Evolutionary conservation across 2,797 vertebrate species (phyloP).

Genomic region (Acanthurus tractus): DNA sequence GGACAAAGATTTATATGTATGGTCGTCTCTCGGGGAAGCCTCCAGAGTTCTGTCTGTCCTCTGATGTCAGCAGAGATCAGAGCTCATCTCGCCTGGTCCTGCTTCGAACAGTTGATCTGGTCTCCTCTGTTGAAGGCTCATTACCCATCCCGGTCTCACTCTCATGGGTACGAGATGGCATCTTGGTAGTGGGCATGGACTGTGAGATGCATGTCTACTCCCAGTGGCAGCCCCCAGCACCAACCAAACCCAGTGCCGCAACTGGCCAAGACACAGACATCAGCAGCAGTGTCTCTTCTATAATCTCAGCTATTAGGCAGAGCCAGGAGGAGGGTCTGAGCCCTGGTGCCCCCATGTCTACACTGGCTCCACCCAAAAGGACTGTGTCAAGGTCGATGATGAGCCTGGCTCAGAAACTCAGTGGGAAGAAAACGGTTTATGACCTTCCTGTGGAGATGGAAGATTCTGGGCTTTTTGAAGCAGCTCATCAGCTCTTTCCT

Average conservation of each 20-base stretch:
- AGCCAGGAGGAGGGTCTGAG: slow-evolving; percentile 85
- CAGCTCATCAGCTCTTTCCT: slow-evolving; percentile 93
- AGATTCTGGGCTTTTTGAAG: slow-evolving; percentile 97
- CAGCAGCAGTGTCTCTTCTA: slow-evolving; percentile 89
- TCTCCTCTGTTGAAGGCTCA: slow-evolving; percentile 96
- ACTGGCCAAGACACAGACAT: slow-evolving; percentile 81
- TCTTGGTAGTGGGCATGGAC: slow-evolving; percentile 98
- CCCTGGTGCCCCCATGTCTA: slow-evolving; percentile 49
- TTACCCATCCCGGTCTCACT: slow-evolving; percentile 94
- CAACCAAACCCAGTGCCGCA: slow-evolving; percentile 72
- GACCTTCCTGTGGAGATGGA: slow-evolving; percentile 93
- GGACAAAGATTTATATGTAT: slow-evolving; percentile 96
- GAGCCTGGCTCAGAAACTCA: slow-evolving; percentile 96
- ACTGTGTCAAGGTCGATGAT: slow-evolving; percentile 94
- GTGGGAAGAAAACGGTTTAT: slow-evolving; percentile 91
- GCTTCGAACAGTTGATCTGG: slow-evolving; percentile 91
- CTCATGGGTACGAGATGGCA: slow-evolving; percentile 98
- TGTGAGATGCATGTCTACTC: slow-evolving; percentile 99
- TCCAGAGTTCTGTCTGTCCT: slow-evolving; percentile 89
- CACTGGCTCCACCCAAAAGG: slow-evolving; percentile 87
- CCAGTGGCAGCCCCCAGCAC: slow-evolving; percentile 94
- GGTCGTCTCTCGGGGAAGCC: slow-evolving; percentile 91
- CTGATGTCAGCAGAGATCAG: slow-evolving; percentile 84
- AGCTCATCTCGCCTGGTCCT: slow-evolving; percentile 89
- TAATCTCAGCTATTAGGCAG: slow-evolving; percentile 89